Evolutionary conservation across 1,140 invertebrate species (phyloP), one percentile per base, ranked within the genome.

Genomic region (Leguminivora glycinivorella): DNA sequence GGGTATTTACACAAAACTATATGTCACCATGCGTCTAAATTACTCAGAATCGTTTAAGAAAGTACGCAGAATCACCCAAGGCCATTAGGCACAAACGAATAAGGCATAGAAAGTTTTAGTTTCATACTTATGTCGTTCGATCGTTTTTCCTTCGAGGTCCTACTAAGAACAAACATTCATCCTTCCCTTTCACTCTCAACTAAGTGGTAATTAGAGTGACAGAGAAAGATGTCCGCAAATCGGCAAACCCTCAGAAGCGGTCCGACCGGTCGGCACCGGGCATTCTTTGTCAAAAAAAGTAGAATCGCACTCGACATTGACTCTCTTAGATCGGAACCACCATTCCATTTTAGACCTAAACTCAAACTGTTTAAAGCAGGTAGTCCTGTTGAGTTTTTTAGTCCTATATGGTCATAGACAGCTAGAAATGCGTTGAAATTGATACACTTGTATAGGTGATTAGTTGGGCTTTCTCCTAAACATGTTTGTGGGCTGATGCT

Each of bases 371-470:
- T 22, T 52, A 52, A 52, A 19, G 47, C 22, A 6, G 6, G 5
- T 22, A 22, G 19, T 4, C 7, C 47, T 12, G 47, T 52, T 22
- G 19, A 19, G 19, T 10, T 4, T 52, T 10, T 52, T n/a, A 6
- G 14, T 17, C 0, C n/a, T 22, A n/a, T 52, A 22, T 10, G 47
- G 47, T 19, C 47, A 52, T 22, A 52, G 17, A 19, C 47, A 52
- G 40, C n/a, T 43, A 43, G 47, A 52, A 52, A 52, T 52, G 47
- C 47, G 17, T 52, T 22, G 47, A 22, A 52, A 52, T 52, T 52
- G 47, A 52, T 52, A 52, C 47, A 52, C 47, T 52, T 52, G 47
- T 52, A 52, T 52, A 9, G n/a, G 19, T 52, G 22, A 52, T 52
- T 52, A 52, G 47, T 10, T 19, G 47, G 10, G 47, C 47, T 52